Conservation (phyloP, 2,888 invertebrate species). For the Choristoneura rosaceana region DNA sequence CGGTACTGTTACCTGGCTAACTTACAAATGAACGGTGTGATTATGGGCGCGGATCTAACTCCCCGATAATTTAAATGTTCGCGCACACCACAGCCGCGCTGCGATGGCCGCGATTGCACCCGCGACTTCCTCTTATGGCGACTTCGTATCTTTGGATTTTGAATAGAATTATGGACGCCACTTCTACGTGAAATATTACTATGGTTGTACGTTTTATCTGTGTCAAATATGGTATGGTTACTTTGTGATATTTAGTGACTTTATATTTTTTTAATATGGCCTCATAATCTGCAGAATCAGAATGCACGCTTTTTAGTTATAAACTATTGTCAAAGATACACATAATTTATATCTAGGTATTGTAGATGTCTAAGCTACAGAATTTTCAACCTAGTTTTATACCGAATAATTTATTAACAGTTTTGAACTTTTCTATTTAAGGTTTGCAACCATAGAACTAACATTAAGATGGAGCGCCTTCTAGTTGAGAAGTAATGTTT, state of each 20-base stretch:
- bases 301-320: not conserved
- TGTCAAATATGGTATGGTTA: conserved; percentile 12
- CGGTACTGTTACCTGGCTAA: conserved; percentile 78
- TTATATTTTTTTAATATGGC: too few relatives aligned
- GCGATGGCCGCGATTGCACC: conserved; percentile 77
- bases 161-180: conserved; percentile 73
- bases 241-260: not conserved
- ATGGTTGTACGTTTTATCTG: conserved; percentile 25
- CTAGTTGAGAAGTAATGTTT: too few relatives aligned
- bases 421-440: too few relatives aligned
- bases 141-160: conserved; percentile 72
- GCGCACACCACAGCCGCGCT: conserved; percentile 66
- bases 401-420: too few relatives aligned
- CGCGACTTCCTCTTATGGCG: conserved; percentile 78
- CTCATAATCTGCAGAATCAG: too few relatives aligned
- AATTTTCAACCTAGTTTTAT: too few relatives aligned
- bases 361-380: too few relatives aligned
- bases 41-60: conserved; percentile 82
- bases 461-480: too few relatives aligned
- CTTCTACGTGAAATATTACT: conserved; percentile 37
- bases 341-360: conserved; percentile 8
- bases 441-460: too few relatives aligned
- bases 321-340: not conserved
- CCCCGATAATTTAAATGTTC: conserved; percentile 83
- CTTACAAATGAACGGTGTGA: conserved; percentile 84